A percentile compares a stretch with the other conserved stretches of the same genome.
phyloP scores from a whole-genome alignment of 2,888 invertebrate species.

The Andrena fulva region DNA sequence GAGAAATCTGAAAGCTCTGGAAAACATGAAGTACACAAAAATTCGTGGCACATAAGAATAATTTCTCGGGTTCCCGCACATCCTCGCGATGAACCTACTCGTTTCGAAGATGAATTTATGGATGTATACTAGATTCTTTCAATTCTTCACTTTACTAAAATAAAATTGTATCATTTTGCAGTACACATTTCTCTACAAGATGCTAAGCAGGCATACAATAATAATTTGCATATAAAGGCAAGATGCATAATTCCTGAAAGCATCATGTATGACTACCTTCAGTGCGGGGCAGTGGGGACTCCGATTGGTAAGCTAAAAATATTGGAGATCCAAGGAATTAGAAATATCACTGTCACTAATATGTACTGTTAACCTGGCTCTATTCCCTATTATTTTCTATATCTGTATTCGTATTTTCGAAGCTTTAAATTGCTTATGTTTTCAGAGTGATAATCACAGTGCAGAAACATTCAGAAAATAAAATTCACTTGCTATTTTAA shows the following conservation, averaged over 20 bases:
- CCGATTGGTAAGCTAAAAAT: conserved; percentile 84
- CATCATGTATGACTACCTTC: conserved; percentile 80
- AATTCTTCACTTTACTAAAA: conserved; percentile 51
- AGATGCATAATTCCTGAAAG: conserved; percentile 77
- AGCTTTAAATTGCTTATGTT: conserved; percentile 39
- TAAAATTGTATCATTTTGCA: conserved; percentile 64
- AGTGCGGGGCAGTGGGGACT: conserved; percentile 83
- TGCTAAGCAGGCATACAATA: conserved; percentile 87
- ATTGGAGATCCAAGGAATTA: conserved; percentile 81
- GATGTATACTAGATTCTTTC: conserved; percentile 34
- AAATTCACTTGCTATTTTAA: conserved; percentile 35
- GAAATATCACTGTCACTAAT: conserved; percentile 72
- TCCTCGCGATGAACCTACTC: conserved; percentile 62
- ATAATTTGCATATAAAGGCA: conserved; percentile 74
- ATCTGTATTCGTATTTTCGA: conserved; percentile 38
- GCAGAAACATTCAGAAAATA: conserved; percentile 48
- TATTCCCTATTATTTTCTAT: conserved; percentile 70
- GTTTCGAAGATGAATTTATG: conserved; percentile 26
- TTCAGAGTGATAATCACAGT: conserved; percentile 40
- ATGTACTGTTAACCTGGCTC: conserved; percentile 62
- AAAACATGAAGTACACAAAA: neutral
- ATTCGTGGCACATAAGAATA: neutral
- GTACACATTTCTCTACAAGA: conserved; percentile 83
- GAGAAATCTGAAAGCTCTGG: neutral
- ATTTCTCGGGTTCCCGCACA: conserved; percentile 56